phyloP scores from a whole-genome alignment of 92 coral and sea anemone genomes.

The Desmophyllum pertusum region DNA sequence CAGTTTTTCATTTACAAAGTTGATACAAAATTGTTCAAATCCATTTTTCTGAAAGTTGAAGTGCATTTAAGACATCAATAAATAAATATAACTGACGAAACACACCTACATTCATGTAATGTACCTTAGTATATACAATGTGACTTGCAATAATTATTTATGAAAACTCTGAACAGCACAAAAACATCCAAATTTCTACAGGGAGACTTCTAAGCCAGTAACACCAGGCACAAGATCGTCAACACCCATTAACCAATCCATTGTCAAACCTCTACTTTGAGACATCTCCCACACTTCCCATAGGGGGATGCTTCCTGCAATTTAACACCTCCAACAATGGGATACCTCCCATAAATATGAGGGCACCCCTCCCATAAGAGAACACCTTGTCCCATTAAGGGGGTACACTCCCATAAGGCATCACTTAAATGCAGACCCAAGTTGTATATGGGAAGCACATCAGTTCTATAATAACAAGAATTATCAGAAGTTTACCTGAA shows the following conservation, averaged over 20 bases:
- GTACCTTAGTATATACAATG: not conserved
- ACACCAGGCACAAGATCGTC: no score
- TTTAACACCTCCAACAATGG: no score
- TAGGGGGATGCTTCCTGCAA: no score
- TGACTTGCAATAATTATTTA: no score
- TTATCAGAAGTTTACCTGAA: conserved; percentile 68
- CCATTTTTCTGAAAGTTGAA: conserved; percentile 84
- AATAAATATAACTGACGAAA: not conserved
- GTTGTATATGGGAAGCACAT: not conserved
- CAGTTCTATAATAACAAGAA: not conserved
- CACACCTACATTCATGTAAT: not conserved
- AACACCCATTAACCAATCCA: no score
- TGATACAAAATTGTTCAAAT: conserved; percentile 99
- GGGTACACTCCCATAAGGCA: not conserved
- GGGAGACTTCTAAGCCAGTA: no score
- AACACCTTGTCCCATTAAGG: not conserved
- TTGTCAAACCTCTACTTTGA: no score
- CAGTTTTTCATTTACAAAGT: conserved; percentile 97
- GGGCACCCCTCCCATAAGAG: not conserved
- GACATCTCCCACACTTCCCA: not conserved
- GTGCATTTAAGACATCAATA: not conserved
- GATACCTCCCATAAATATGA: no score
- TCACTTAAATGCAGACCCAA: not conserved
- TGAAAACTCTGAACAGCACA: no score
- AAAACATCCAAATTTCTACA: not conserved